Conservation (phyloP, 1,140 invertebrate genomes). For the Apocrypta bakeri region DNA sequence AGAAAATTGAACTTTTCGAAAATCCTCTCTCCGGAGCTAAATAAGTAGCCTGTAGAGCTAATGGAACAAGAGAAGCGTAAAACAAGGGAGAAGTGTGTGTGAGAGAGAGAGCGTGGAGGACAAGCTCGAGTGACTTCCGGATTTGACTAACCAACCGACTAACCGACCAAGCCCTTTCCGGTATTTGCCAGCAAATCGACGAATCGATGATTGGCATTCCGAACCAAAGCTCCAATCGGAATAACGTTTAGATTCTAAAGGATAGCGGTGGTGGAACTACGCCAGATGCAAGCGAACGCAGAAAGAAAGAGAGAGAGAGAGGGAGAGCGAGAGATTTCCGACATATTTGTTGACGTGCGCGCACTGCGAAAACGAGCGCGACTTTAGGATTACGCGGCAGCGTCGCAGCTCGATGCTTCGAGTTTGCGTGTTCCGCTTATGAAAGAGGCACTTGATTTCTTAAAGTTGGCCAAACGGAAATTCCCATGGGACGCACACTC, state of each 20-base stretch:
- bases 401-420: constrained; percentile 12
- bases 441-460: constrained; percentile 57
- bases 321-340: constrained; percentile 33
- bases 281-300: background rate
- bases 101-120: constrained; percentile 6
- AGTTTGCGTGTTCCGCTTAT: constrained; percentile 57
- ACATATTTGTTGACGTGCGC: constrained; percentile 50
- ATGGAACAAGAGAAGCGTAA: constrained; percentile 34
- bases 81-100: constrained; percentile 25
- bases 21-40: background rate
- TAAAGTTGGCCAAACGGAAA: constrained; percentile 55
- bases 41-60: background rate
- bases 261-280: background rate
- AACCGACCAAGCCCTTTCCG: constrained; percentile 47
- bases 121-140: constrained; percentile 38
- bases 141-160: constrained; percentile 51
- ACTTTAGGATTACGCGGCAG: background rate
- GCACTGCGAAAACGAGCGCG: constrained; percentile 41
- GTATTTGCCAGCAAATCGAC: constrained; percentile 46
- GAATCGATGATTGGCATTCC: constrained; percentile 45
- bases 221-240: background rate
- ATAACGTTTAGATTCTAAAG: constrained; percentile 49
- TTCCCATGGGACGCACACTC: constrained; percentile 45
- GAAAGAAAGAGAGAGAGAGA: background rate
- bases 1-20: background rate